phyloP scores from a whole-genome alignment of 1,140 invertebrate genomes.

The Uloborus diversus region DNA sequence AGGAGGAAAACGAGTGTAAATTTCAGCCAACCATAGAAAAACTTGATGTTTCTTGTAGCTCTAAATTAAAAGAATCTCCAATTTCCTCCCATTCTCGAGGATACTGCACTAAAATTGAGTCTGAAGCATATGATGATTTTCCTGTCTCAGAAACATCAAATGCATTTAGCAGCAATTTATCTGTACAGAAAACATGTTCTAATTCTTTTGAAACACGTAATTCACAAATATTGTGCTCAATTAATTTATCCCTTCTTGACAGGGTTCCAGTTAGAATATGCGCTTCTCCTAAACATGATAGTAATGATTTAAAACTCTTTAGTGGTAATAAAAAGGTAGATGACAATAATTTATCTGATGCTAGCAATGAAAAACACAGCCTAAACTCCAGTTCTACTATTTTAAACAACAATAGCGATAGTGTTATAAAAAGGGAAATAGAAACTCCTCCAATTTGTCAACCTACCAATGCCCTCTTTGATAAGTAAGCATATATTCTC shows the following conservation, averaged over 20 bases:
- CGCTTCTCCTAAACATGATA: neutral
- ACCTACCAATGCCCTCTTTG: neutral
- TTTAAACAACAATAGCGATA: neutral
- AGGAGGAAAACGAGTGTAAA: too few species aligned
- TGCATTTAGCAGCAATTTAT: too few species aligned
- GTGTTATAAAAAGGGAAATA: conserved; percentile 15
- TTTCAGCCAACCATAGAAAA: too few species aligned
- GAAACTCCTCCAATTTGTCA: neutral
- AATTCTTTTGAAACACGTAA: neutral
- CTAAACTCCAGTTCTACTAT: too few species aligned
- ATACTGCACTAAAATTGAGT: too few species aligned
- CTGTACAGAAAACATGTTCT: too few species aligned
- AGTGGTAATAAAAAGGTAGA: neutral
- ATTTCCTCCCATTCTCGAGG: too few species aligned
- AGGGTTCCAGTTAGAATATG: conserved; percentile 11
- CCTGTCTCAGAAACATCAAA: too few species aligned
- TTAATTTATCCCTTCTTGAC: conserved; percentile 29
- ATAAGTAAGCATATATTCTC: neutral
- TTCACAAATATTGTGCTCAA: conserved; percentile 41
- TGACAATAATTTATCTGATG: neutral
- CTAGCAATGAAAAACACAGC: too few species aligned
- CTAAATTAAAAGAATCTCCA: too few species aligned
- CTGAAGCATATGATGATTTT: too few species aligned
- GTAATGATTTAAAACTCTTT: neutral
- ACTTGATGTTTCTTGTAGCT: too few species aligned